Evolutionary conservation across 1,140 invertebrate genomes (phyloP).

Genomic region (Daktulosphaira vitifoliae): DNA sequence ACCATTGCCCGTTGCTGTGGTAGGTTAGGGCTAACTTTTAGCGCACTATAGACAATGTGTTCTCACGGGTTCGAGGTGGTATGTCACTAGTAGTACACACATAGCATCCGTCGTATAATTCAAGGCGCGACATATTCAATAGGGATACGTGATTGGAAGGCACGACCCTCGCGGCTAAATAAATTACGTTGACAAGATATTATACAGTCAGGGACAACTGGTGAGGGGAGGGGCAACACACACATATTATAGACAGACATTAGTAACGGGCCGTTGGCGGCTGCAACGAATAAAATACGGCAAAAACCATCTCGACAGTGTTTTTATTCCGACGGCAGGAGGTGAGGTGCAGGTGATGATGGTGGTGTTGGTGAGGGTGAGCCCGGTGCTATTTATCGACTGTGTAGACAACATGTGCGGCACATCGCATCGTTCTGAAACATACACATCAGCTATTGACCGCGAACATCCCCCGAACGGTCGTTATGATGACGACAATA

Average conservation of each 20-base stretch:
- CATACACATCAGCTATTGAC: conserved; percentile 3
- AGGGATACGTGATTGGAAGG: conserved; percentile 16
- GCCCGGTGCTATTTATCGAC: conserved; percentile 23
- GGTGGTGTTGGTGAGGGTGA: not conserved
- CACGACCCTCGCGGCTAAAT: not conserved
- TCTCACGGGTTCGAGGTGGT: conserved; percentile 20
- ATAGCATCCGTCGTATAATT: no score
- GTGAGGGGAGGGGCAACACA: not conserved
- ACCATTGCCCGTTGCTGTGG: no score
- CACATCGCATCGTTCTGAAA: not conserved
- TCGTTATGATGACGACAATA: not conserved
- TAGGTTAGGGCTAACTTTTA: no score
- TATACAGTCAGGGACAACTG: no score
- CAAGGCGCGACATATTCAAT: no score
- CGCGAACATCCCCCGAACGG: conserved; percentile 10
- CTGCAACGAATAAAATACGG: not conserved
- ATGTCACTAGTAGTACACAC: no score
- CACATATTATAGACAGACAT: not conserved
- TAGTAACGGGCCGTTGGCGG: conserved; percentile 27
- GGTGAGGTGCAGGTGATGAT: no score
- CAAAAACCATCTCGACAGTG: not conserved
- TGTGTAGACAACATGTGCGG: conserved; percentile 22
- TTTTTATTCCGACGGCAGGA: no score
- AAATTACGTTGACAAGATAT: conserved; percentile 29
- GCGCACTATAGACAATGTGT: not conserved